Percentiles rank a stretch among this genome's conserved stretches.
Evolutionary conservation across 2,113 vertebrate species (phyloP).

Genomic region (Raja brachyura): DNA sequence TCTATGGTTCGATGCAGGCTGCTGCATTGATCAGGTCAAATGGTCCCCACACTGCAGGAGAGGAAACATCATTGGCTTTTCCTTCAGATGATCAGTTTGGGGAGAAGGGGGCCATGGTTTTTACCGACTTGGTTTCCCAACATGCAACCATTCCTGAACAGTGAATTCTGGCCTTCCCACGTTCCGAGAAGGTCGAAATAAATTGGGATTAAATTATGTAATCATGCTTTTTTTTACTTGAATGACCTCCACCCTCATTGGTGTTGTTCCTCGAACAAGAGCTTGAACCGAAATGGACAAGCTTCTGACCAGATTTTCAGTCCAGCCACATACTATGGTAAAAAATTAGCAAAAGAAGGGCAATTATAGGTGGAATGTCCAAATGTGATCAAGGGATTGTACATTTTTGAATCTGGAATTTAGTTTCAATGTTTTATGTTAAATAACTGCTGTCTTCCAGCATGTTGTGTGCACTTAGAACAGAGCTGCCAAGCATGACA

Average conservation of each 20-base stretch:
- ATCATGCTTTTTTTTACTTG: background rate
- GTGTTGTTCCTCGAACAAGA: background rate
- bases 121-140: too few species aligned
- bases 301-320: background rate
- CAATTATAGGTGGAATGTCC: background rate
- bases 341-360: background rate
- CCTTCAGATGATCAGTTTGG: too few species aligned
- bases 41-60: too few species aligned
- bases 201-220: background rate
- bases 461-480: background rate
- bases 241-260: background rate
- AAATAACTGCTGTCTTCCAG: background rate
- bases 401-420: background rate
- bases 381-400: background rate
- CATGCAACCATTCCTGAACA: background rate
- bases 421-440: background rate
- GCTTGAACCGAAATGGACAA: background rate
- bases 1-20: too few species aligned
- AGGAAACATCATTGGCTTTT: too few species aligned
- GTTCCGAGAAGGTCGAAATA: background rate
- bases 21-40: too few species aligned
- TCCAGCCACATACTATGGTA: background rate
- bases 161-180: background rate
- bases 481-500: background rate
- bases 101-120: too few species aligned